These are phyloP conservation scores for Triplophysa bombifrons DNA, from an alignment of 2,797 vertebrate species.

Conservation along the genomic window DNA sequence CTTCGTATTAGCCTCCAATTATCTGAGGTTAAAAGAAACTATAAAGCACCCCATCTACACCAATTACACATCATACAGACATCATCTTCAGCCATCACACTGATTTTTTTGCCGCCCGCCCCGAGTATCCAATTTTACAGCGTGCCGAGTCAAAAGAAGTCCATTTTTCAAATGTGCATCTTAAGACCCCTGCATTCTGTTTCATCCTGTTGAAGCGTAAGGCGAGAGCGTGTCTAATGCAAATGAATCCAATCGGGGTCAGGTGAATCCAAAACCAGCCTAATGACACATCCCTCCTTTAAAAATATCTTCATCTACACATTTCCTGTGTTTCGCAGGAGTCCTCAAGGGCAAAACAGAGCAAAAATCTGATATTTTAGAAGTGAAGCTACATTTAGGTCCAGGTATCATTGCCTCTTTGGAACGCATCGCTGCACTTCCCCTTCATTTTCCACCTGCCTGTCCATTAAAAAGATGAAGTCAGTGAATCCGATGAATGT, in stretches of 20 bases:
- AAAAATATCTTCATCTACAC: not conserved
- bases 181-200: not conserved
- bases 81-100: not conserved
- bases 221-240: not conserved
- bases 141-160: not conserved
- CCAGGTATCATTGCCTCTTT: constrained; percentile 2
- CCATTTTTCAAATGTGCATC: not conserved
- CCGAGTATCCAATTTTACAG: not conserved
- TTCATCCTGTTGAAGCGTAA: not conserved
- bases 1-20: not conserved
- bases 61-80: not conserved
- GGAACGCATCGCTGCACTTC: constrained; percentile 1
- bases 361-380: constrained; percentile 16
- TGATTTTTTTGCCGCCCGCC: not conserved
- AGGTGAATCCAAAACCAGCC: not conserved
- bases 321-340: not conserved
- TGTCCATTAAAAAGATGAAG: constrained; percentile 40
- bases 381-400: constrained; percentile 15
- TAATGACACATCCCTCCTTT: not conserved
- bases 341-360: not conserved
- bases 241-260: not conserved
- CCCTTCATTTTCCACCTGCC: constrained; percentile 21
- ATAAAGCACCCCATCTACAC: not conserved
- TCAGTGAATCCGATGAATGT: constrained; percentile 35
- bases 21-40: not conserved